These are phyloP conservation scores for Uromys caudimaculatus DNA, from an alignment of 2,797 vertebrate species.

Conservation along the genomic window DNA sequence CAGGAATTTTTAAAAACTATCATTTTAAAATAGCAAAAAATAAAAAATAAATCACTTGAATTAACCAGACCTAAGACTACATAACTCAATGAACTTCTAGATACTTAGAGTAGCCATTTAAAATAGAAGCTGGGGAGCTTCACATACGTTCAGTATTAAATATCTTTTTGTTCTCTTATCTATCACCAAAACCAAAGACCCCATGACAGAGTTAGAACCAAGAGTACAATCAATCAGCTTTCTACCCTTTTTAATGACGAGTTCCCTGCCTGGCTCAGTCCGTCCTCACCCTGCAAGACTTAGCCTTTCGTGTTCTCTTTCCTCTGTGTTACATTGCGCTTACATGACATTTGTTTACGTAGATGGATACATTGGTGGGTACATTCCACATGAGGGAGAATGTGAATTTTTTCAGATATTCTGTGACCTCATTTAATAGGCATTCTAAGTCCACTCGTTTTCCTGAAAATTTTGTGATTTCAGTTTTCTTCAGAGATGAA, in stretches of 20 bases:
- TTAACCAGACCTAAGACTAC: background rate
- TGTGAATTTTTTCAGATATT: no score
- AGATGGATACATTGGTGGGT: background rate
- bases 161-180: background rate
- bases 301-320: background rate
- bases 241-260: conserved; percentile 15
- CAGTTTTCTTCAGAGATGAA: background rate
- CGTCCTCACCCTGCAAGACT: background rate
- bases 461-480: background rate
- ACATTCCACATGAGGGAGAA: background rate
- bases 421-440: background rate
- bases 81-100: background rate
- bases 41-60: background rate
- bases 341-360: background rate
- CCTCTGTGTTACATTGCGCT: background rate
- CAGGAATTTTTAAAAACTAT: background rate
- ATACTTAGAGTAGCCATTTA: background rate
- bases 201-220: background rate
- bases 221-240: background rate
- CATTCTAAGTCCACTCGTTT: background rate
- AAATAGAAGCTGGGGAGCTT: background rate
- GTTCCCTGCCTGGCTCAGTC: background rate
- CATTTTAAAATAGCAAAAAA: background rate
- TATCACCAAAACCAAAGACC: background rate
- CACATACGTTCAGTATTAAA: background rate